Base-by-base conservation (phyloP, 1,140 invertebrate genomes). In the Drosophila sp. region DNA sequence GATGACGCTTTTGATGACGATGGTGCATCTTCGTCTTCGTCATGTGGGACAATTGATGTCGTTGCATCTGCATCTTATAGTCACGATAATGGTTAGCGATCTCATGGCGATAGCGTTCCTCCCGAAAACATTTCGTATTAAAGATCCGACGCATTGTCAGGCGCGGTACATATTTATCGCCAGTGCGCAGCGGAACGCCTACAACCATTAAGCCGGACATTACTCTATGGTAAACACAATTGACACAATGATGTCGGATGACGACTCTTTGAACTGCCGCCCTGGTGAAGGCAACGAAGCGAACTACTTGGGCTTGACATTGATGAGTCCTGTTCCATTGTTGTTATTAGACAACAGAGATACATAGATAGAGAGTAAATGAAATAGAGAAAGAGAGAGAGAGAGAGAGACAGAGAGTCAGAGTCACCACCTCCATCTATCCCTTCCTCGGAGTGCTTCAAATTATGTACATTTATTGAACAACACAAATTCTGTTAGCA, bases 11-110 rank as follows among this genome's bases (percentile, higher is more conserved):
- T 25, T 44, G 8, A 6, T 35, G 40, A 3, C 66, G 47, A 1
- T 55, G 64, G 4, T 44, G 75, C 55, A 44, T 11, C n/a, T 50
- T 17, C 27, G 56, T 50, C 57, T 11, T 25, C 32, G 41, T 35
- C 25, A 61, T 25, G 4, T 66, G 72, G 33, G 44, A 27, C 8
- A 50, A 50, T 2, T 57, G 83, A 4, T 56, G 11, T 1, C 60
- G 63, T 58, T 81, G 58, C 55, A 80, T 65, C 11, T 80, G 76
- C 70, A 80, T 56, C 74, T 92, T 85, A 30, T 78, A 87, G 64
- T 92, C 91, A 17, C 86, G 72, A 76, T 91, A 92, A 70, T 92
- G 86, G 78, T 92, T 92, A 29, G 90, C 91, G 25, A 92, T 80
- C 68, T 92, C 91, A 23, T 92, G 91, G 27, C 76, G 74, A 57